A percentile compares a stretch with the other conserved stretches of the same genome.
phyloP scores from a whole-genome alignment of 2,888 invertebrate species.

The Neoascia interrupta region DNA sequence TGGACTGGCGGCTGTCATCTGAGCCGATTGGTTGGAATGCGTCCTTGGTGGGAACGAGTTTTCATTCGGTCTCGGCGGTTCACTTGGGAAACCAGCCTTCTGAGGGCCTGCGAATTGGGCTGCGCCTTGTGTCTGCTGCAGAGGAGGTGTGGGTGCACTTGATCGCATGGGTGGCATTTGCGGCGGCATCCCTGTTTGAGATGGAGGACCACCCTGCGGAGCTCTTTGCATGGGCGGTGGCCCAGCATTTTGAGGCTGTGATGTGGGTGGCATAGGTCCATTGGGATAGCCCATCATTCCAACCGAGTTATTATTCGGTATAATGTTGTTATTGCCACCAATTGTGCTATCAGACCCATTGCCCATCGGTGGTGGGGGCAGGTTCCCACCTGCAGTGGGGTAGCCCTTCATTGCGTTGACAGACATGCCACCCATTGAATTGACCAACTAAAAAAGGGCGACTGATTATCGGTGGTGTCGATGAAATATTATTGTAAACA shows the following conservation, averaged over 20 bases:
- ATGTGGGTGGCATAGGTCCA: constrained; percentile 62
- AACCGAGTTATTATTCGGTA: constrained; percentile 49
- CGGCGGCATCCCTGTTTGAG: constrained; percentile 50
- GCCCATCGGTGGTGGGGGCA: constrained; percentile 50
- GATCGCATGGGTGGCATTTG: constrained; percentile 29
- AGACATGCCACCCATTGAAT: constrained; percentile 76
- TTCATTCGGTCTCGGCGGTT: constrained; percentile 49
- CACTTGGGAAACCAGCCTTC: constrained; percentile 68
- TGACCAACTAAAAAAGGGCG: constrained; percentile 72
- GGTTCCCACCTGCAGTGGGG: constrained; percentile 55
- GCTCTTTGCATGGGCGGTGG: constrained; percentile 41
- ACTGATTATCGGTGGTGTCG: background rate
- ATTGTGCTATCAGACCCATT: constrained; percentile 37
- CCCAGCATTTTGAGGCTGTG: constrained; percentile 35
- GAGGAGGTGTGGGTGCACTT: constrained; percentile 67
- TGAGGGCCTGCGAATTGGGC: too few relatives aligned
- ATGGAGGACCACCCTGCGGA: constrained; percentile 45
- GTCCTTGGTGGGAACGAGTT: constrained; percentile 43
- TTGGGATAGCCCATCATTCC: constrained; percentile 53
- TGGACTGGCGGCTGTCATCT: constrained; percentile 77
- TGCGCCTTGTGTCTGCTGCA: constrained; percentile 35
- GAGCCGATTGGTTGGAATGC: constrained; percentile 74
- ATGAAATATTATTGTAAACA: background rate
- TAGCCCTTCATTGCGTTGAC: constrained; percentile 74
- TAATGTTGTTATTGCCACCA: constrained; percentile 50